Base-by-base conservation (phyloP, 2,888 invertebrate genomes). In the Cosmorhoe ocellata region DNA sequence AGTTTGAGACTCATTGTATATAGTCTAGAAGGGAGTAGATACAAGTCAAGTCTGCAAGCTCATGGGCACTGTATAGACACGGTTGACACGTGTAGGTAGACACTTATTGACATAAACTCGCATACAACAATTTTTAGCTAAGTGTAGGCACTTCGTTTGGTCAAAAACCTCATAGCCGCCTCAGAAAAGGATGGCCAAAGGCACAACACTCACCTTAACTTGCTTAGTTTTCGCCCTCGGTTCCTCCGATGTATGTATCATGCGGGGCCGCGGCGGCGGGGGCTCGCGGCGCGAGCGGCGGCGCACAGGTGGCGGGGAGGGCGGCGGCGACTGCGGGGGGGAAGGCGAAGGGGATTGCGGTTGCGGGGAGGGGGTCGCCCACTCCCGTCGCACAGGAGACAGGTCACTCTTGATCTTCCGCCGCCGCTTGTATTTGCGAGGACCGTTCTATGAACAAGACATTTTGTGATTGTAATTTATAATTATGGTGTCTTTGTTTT, bases 351-450 rank as follows among this genome's bases (percentile, higher is more conserved):
- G 93, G 36, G 93, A 84, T 3, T 80, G 51, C 12, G 81, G 51
- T 8, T 22, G 51, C 24, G 59, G 51, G 14, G 58, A 51, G 30
- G 54, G 50, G 18, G 63, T 63, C 2, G 44, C 52, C 74, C 78
- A 73, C 10, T 67, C 62, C 36, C 66, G 73, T 12, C 57, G 57
- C 33, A 56, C 57, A n/a, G 72, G 64, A 4, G 76, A 66, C 50
- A 55, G 59, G 9, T 77, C 78, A 8, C 65, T 63, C 73, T 95
- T 95, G 11, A 95, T 70, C 81, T 95, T 96, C 62, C 95, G 93
- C 44, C 96, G 91, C 0, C 96, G 91, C 74, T 96, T 96, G 77
- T 96, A 96, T 70, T 96, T 96, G 1, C 96, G 90, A 0, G 94
- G 94, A 0, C 93, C 96, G 34, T 93, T 92, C 92, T 95, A 66